Conservation (phyloP, 2,113 vertebrate species). For the Thinocorus orbignyianus region DNA sequence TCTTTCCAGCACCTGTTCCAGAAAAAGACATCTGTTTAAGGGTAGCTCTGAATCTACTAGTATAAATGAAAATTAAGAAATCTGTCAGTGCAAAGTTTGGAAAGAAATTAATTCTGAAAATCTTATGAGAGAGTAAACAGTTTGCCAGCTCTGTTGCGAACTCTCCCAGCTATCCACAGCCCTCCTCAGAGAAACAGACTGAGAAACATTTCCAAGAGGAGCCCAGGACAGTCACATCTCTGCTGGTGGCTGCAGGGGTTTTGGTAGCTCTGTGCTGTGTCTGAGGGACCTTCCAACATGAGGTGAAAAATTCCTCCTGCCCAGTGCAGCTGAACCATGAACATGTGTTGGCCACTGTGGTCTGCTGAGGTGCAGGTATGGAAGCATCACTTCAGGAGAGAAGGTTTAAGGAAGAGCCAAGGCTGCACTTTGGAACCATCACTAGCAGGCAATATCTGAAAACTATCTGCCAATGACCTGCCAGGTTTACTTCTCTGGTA, state of each 20-base stretch:
- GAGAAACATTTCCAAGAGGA: background rate
- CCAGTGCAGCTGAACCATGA: fast-evolving
- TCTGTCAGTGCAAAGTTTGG: background rate
- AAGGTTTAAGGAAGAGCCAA: background rate
- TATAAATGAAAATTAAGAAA: background rate
- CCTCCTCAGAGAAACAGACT: background rate
- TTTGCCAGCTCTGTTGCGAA: background rate
- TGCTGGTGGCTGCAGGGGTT: fast-evolving
- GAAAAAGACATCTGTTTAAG: background rate
- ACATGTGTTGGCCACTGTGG: fast-evolving
- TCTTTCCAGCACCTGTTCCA: background rate
- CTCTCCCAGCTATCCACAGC: background rate
- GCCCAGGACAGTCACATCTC: background rate
- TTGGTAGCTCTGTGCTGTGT: fast-evolving
- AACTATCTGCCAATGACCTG: background rate
- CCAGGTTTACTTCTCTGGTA: background rate
- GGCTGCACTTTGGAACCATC: background rate
- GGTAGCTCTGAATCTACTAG: background rate
- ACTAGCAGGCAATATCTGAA: fast-evolving
- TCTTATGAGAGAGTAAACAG: background rate
- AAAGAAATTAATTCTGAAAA: background rate
- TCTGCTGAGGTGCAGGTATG: background rate
- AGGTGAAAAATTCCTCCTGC: background rate
- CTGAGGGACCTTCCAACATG: background rate
- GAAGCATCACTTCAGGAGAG: background rate